Base-by-base conservation (phyloP, 2,888 invertebrate species). In the Melinaea marsaeus region DNA sequence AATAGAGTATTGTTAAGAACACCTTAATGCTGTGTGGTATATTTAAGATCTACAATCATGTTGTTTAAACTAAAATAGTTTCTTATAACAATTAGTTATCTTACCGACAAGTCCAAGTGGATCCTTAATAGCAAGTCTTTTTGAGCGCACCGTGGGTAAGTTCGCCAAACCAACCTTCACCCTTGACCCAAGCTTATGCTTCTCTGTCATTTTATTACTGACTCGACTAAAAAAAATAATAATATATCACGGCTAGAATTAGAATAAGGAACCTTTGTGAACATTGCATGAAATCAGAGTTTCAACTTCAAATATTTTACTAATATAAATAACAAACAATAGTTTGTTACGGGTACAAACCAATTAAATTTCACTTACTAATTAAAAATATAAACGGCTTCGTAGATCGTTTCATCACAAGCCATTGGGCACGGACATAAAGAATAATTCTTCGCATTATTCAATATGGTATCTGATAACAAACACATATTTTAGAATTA, bases 101-200 rank as follows among this genome's bases (percentile, higher is more conserved):
- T 71, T 67, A 93, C 94, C 94, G 35, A 94, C 93, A 69, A 94
- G 84, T 72, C 93, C 93, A 67, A 94, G 82, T 33, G 87, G 86
- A 55, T 92, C 92, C 69, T 92, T 87, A 56, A 93, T 92, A n/a
- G 93, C 93, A 37, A 92, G 92, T 59, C 94, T 84, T 55, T 91
- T 90, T 56, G 93, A 91, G 68, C 93, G 85, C 60, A 92, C 79
- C 0, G 91, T 84, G 0, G 94, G 93, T 13, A 93, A 77, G 56
- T 90, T 84, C 33, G 91, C 91, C 73, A 94, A 76, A 61, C 82
- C 82, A 48, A 94, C 83, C 7, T 77, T 75, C 6, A 92, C 91
- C 0, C 75, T 71, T 0, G 85, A 81, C 0, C 83, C 84, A 4
- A 83, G 76, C 1, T 74, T 73, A 2, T 72, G 63, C 37, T 81